Evolutionary conservation across 2,888 invertebrate genomes (phyloP), one percentile per base, ranked within the genome.

Genomic region (Andrena minutula): DNA sequence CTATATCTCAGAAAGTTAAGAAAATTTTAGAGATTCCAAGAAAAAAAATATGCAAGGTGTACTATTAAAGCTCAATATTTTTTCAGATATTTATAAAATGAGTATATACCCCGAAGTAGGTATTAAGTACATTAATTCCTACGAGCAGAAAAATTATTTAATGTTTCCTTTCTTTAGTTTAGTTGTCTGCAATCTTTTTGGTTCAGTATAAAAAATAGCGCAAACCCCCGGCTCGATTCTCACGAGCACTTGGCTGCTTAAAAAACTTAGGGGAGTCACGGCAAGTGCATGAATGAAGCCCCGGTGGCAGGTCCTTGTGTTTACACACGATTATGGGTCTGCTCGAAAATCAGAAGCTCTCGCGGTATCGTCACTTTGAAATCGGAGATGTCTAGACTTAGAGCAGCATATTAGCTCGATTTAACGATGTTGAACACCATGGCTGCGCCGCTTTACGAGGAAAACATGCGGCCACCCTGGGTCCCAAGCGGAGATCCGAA

Each of bases 361-460:
- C 26, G 28, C 68, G 68, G 76, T 66, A 12, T 12, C 30, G 20
- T 66, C 20, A 49, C 83, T 88, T 88, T 83, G 86, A 88, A 83
- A 88, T 56, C 35, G 56, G 85, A 88, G 81, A 79, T 23, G 79
- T 85, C 83, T 78, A 69, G 71, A 75, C 82, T 72, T 61, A 23
- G 56, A 49, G 47, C 7, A 7, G 41, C 81, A 35, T 77, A 72
- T 85, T 83, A 76, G 65, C 65, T 53, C 70, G 60, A 74, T 81
- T 83, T 84, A 82, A 86, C 61, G 80, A 82, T 28, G 66, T 20
- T 63, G 41, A 12, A 63, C 28, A 66, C 71, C 66, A 8, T 41
- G 49, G n/a, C 8, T 63, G 77, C 53, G 68, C 35, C 65, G 51
- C 6, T 56, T 66, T 51, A 28, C 49, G 28, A 20, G 20, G 28